phyloP scores from a whole-genome alignment of 2,113 vertebrate species.

The Tricholaema leucomelas region DNA sequence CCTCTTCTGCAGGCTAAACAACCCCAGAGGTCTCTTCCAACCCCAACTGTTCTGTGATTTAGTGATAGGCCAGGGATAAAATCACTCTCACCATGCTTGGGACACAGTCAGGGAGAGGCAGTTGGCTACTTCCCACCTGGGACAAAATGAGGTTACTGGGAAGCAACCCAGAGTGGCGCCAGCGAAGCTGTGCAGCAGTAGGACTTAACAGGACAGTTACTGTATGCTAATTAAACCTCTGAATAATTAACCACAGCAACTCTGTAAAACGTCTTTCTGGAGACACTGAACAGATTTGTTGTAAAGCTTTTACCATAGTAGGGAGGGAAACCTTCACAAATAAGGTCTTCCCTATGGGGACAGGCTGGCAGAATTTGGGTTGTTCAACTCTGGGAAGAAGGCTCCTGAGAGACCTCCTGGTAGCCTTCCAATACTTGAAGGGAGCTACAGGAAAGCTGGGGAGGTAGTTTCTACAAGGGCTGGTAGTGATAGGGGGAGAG shows the following conservation, averaged over 20 bases:
- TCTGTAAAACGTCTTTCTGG: slow-evolving; percentile 61
- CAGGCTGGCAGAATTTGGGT: too few relatives aligned
- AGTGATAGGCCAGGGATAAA: not conserved
- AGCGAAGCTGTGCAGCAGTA: not conserved
- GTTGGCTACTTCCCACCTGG: not conserved
- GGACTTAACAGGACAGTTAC: slow-evolving; percentile 60
- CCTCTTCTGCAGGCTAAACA: too few relatives aligned
- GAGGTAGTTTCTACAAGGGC: too few relatives aligned
- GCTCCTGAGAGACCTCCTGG: too few relatives aligned
- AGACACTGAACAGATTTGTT: slow-evolving; percentile 29
- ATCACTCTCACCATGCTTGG: not conserved
- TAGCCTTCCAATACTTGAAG: too few relatives aligned
- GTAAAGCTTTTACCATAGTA: slow-evolving; percentile 21
- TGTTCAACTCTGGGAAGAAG: too few relatives aligned
- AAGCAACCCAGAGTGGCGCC: not conserved
- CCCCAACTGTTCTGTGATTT: too few relatives aligned
- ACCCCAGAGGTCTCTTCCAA: too few relatives aligned
- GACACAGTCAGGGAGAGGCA: not conserved
- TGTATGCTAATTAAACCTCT: slow-evolving; percentile 72
- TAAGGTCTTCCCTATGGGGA: not conserved
- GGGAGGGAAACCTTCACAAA: slow-evolving; percentile 61
- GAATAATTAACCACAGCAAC: slow-evolving; percentile 75
- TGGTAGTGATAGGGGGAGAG: too few relatives aligned
- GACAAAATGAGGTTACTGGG: not conserved
- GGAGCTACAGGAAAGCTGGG: too few relatives aligned